A percentile compares a stretch with the other conserved stretches of the same genome.
phyloP scores from a whole-genome alignment of 2,113 vertebrate genomes.

The Rostratula benghalensis region DNA sequence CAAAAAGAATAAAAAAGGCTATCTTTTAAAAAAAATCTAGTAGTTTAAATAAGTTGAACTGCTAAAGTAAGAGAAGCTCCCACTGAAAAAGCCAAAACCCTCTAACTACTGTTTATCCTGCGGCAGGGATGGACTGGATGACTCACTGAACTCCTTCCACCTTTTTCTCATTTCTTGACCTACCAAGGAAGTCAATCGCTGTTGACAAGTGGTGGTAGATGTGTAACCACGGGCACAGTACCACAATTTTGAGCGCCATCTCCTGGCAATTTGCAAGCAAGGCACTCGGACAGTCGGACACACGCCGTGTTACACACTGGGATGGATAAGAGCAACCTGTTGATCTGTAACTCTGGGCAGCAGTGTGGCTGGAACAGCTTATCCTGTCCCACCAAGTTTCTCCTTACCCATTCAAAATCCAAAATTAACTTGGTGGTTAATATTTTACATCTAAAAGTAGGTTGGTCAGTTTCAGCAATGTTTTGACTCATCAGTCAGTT shows the following conservation, averaged over 20 bases:
- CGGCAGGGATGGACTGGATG: neutral
- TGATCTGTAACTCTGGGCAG: neutral
- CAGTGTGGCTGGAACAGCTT: fast-evolving
- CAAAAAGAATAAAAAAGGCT: neutral
- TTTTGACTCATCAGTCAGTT: fast-evolving
- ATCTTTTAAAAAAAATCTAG: neutral
- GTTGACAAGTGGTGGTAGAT: no score
- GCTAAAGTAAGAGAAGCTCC: neutral
- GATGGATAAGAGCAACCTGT: neutral
- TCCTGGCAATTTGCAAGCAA: neutral
- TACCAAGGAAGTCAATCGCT: neutral
- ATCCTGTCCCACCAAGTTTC: no score
- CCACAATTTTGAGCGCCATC: neutral
- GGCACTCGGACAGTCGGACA: no score
- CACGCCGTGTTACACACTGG: fast-evolving
- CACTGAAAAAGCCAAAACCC: neutral
- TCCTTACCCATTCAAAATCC: neutral
- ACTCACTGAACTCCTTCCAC: neutral
- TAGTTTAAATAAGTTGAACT: neutral
- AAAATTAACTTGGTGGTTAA: neutral
- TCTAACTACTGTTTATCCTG: neutral
- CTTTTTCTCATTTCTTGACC: neutral
- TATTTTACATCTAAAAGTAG: neutral
- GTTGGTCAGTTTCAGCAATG: neutral
- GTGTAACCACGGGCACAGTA: no score